A percentile compares a stretch with the other conserved stretches of the same genome.
phyloP scores from a whole-genome alignment of 1,140 invertebrate genomes.

The Diabrotica virgifera region DNA sequence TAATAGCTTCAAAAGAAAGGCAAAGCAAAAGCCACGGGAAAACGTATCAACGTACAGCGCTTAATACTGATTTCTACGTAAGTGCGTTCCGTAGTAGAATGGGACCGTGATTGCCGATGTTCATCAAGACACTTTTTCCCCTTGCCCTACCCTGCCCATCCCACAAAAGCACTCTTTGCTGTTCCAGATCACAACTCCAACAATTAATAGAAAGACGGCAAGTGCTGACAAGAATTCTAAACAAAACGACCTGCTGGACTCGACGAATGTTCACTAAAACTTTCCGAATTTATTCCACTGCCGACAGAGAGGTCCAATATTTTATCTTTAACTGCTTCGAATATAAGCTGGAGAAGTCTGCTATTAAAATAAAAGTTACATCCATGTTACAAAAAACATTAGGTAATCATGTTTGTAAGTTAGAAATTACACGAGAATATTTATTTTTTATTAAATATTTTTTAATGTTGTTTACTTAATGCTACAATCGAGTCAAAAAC shows the following conservation, averaged over 20 bases:
- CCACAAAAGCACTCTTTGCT: slow-evolving; percentile 34
- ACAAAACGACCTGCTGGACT: slow-evolving; percentile 21
- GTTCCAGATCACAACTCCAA: slow-evolving; percentile 41
- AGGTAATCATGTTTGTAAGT: too few relatives aligned
- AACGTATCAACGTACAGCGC: slow-evolving; percentile 13
- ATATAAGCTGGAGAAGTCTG: too few relatives aligned
- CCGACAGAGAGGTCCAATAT: not conserved
- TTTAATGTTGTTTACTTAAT: too few relatives aligned
- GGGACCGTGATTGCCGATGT: slow-evolving; percentile 43
- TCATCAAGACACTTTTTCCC: slow-evolving; percentile 44
- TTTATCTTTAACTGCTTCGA: not conserved
- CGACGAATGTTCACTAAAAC: not conserved
- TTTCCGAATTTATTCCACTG: not conserved
- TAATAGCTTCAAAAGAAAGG: not conserved
- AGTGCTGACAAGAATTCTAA: slow-evolving; percentile 42
- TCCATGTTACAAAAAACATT: too few relatives aligned
- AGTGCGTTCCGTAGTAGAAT: slow-evolving; percentile 44
- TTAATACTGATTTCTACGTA: slow-evolving; percentile 44
- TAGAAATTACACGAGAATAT: too few relatives aligned
- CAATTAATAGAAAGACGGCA: slow-evolving; percentile 43
- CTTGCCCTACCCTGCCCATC: slow-evolving; percentile 11
- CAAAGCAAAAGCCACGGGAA: not conserved
- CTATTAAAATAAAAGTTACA: too few relatives aligned
- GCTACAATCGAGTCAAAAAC: too few relatives aligned
- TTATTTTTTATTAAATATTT: too few relatives aligned